Evolutionary conservation across 2,888 invertebrate species (phyloP).

Genomic region (Tortricodes alternella): DNA sequence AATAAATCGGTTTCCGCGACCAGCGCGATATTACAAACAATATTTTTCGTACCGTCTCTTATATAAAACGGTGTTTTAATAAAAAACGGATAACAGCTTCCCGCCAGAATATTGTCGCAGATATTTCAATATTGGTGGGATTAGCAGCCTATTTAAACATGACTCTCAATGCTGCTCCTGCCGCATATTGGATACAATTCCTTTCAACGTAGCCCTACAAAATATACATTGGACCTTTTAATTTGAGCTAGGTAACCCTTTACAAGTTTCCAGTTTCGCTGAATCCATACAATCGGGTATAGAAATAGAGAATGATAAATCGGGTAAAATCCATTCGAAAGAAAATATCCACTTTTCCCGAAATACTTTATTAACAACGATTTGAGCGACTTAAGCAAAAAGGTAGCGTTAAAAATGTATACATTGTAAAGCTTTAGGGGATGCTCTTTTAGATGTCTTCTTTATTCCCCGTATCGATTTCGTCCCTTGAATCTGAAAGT

Average conservation of each 20-base stretch:
- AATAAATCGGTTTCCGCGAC: constrained; percentile 8
- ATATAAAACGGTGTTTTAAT: constrained; percentile 76
- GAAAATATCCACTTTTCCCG: constrained; percentile 14
- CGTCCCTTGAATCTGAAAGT: background rate
- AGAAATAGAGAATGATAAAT: constrained; percentile 14
- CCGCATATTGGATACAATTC: constrained; percentile 77
- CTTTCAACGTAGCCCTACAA: constrained; percentile 66
- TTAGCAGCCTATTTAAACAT: constrained; percentile 81
- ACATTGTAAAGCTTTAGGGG: background rate
- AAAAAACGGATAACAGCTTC: constrained; percentile 75
- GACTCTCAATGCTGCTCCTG: constrained; percentile 66
- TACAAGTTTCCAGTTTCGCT: constrained; percentile 22
- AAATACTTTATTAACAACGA: constrained; percentile 9
- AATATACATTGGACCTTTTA: constrained; percentile 76
- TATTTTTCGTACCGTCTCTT: constrained; percentile 63
- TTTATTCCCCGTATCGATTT: background rate
- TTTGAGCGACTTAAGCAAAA: constrained; percentile 1
- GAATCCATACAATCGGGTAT: constrained; percentile 18
- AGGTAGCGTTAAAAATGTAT: constrained; percentile 1
- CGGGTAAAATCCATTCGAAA: constrained; percentile 8
- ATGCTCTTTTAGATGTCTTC: background rate
- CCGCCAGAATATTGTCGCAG: constrained; percentile 77
- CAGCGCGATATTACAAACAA: constrained; percentile 41
- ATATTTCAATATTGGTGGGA: constrained; percentile 82
- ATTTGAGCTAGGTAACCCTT: constrained; percentile 55